Evolutionary conservation across 2,113 vertebrate genomes (phyloP), one percentile per base, ranked within the genome.

Genomic region (Oceanodroma tethys): DNA sequence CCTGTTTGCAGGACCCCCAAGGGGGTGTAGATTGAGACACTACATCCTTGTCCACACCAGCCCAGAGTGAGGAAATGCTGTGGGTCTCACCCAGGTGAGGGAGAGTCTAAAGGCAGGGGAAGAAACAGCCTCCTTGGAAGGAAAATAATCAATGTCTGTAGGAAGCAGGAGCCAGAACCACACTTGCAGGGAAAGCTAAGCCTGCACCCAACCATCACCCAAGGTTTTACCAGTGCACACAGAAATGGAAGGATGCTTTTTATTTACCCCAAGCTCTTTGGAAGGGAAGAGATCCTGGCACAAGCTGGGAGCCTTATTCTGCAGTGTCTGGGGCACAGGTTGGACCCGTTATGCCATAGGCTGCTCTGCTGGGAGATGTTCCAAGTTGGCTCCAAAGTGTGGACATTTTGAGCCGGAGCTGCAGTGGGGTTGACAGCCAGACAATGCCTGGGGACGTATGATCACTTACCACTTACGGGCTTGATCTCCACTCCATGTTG

Each of bases 401-500:
- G 40, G 47, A 18, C 22, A 6, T 55, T 60, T 55, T 36, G 42
- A 73, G 30, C 26, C 80, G 67, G 34, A 66, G 13, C 30, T 83
- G 43, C 27, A 53, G 30, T 34, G 27, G 18, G 10, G 45, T 17
- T 53, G 79, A 14, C 58, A 40, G 32, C 13, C 43, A 78, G 38
- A 45, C 15, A 42, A 12, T 34, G 21, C 27, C n/a, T 58, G 56
- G 12, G 30, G 45, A 29, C 0, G 0, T 43, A 29, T 9, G 16
- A 25, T 30, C 5, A 16, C 38, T 71, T 25, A 25, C n/a, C 5
- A 19, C 45, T 71, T 25, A 25, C 0, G 1, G 11, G 22, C 27
- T 74, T 43, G 47, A 34, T 43, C 16, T 62, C 62, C 40, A 11
- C 6, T 17, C 52, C 6, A 2, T 23, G 53, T 20, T 34, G 22